Conservation (phyloP, 2,888 invertebrate genomes). For the Tiliacea citrago region DNA sequence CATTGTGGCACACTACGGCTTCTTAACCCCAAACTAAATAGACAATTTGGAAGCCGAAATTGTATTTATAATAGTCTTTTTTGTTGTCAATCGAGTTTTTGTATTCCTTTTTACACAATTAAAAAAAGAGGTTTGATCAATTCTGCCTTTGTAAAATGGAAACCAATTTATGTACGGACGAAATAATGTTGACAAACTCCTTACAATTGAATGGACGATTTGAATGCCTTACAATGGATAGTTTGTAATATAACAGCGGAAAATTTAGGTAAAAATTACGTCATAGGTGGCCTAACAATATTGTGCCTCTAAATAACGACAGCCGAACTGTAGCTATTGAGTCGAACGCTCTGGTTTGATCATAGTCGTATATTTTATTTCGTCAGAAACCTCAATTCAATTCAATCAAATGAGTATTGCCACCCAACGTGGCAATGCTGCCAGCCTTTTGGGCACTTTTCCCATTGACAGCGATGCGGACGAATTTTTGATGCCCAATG, state of each 20-base stretch:
- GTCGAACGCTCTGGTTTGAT: not conserved
- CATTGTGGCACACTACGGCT: constrained; percentile 85
- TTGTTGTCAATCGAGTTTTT: constrained; percentile 76
- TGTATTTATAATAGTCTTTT: constrained; percentile 84
- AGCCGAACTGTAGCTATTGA: not conserved
- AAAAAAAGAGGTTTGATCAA: constrained; percentile 71
- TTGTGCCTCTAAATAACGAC: not conserved
- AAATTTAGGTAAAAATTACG: not conserved
- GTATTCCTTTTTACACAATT: constrained; percentile 71
- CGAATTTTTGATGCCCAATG: no score
- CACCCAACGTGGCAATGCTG: no score
- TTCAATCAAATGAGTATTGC: no score
- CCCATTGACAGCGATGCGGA: no score
- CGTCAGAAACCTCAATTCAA: not conserved
- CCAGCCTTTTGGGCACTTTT: no score
- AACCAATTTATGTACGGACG: constrained; percentile 58
- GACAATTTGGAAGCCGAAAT: constrained; percentile 86
- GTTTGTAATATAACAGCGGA: constrained; percentile 22
- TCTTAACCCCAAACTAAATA: constrained; percentile 88
- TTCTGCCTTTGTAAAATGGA: constrained; percentile 63
- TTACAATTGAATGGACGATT: constrained; percentile 35
- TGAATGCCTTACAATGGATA: constrained; percentile 32
- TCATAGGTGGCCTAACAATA: constrained; percentile 12
- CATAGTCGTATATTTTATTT: not conserved
- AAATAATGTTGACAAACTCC: constrained; percentile 53